Evolutionary conservation across 2,888 invertebrate species (phyloP), one percentile per base, ranked within the genome.

Genomic region (Plebejus melissa): DNA sequence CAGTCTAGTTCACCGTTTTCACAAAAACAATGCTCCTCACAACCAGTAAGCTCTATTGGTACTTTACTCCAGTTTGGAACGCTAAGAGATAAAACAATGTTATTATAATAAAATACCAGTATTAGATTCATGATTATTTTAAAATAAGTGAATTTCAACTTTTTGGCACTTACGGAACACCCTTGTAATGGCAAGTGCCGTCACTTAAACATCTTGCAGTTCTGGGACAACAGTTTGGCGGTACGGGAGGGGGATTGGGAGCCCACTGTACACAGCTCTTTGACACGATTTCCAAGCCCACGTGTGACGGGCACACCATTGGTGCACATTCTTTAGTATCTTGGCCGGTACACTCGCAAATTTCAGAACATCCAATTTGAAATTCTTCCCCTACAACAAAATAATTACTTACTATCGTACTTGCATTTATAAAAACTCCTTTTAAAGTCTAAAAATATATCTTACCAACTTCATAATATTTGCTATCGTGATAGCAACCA

Each of bases 211-310:
- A 98, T 57, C 95, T 94, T 77, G 98, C 95, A 78, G 96, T 94
- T 80, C 97, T 94, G 0, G 97, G 97, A 83, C 98, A 98, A 86
- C 98, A 98, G 81, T 96, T 95, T 0, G 98, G 98, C 0, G 97
- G 95, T 60, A 94, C 93, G 0, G 97, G 95, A 0, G 96, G 94
- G 0, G 97, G 97, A 36, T 95, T 96, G 0, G 97, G 96, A 77
- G 97, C 97, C 98, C 98, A 98, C 79, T 96, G 95, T 9, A 98
- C 93, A 83, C 98, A 98, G 77, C 96, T 95, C 0, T 97, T 96
- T 82, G 98, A 97, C 71, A 98, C 88, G 7, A 97, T 95, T 83
- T 98, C 98, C n/a, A 97, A 90, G 0, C 97, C 98, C 78, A 97
- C 97, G 81, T 96, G 96, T 0, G 96, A 96, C 0, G 79, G 98